Evolutionary conservation across 2,888 invertebrate species (phyloP).

Genomic region (Stenodera caucasica): DNA sequence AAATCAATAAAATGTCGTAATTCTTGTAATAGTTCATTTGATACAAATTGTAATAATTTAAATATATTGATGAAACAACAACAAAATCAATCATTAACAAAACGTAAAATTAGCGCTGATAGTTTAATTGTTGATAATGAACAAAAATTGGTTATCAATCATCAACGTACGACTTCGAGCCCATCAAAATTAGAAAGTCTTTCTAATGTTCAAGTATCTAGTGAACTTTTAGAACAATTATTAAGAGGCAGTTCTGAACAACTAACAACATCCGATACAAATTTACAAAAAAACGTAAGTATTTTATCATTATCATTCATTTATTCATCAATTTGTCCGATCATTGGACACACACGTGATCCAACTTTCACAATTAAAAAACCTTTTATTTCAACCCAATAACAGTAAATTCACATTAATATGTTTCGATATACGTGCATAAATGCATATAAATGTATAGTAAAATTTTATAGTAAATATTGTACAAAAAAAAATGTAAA

Average conservation of each 20-base stretch:
- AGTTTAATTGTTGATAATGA: constrained; percentile 41
- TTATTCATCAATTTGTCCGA: neutral
- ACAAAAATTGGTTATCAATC: constrained; percentile 59
- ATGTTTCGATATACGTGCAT: no score
- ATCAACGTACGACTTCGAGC: constrained; percentile 78
- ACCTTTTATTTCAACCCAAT: no score
- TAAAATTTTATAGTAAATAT: no score
- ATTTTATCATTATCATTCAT: neutral
- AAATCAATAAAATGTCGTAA: constrained; percentile 53
- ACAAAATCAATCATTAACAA: constrained; percentile 36
- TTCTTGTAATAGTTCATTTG: constrained; percentile 60
- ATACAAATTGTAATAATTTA: constrained; percentile 46
- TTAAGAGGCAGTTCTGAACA: constrained; percentile 80
- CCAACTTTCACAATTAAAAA: no score
- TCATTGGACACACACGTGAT: no score
- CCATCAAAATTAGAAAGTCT: constrained; percentile 75
- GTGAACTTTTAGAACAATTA: constrained; percentile 74
- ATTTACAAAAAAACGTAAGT: constrained; percentile 51
- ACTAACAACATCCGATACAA: constrained; percentile 62
- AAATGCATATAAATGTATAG: no score
- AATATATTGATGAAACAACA: constrained; percentile 38
- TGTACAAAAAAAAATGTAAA: no score
- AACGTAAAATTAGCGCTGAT: constrained; percentile 56
- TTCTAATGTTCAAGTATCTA: constrained; percentile 58
- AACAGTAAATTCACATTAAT: no score